Percentiles rank a stretch among this genome's conserved stretches.
Evolutionary conservation across 2,113 vertebrate genomes (phyloP).

Genomic region (Scomber scombrus): DNA sequence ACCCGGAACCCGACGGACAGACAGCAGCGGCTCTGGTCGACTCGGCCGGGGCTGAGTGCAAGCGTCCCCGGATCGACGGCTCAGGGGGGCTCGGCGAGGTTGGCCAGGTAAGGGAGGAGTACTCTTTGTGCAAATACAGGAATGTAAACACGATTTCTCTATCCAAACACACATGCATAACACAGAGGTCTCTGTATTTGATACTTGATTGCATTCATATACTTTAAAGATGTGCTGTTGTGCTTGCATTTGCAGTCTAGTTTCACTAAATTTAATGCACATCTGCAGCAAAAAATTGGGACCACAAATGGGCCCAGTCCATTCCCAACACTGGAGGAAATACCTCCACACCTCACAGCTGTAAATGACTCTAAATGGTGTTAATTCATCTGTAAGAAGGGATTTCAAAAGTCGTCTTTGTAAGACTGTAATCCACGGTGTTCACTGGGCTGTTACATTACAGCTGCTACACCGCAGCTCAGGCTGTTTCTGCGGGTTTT

Average conservation of each 20-base stretch:
- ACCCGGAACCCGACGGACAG: slow-evolving; percentile 86
- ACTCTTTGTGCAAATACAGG: slow-evolving; percentile 29
- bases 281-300: background rate
- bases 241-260: background rate
- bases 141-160: background rate
- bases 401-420: slow-evolving; percentile 2
- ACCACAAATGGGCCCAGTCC: slow-evolving; percentile 9
- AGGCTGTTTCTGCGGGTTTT: background rate
- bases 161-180: background rate
- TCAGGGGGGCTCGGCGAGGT: slow-evolving; percentile 79
- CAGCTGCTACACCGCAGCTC: background rate
- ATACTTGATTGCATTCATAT: background rate
- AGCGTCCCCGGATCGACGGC: slow-evolving; percentile 86
- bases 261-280: background rate
- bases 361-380: slow-evolving; percentile 20
- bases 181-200: background rate
- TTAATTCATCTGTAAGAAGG: slow-evolving; percentile 14
- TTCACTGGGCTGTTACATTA: slow-evolving; percentile 9
- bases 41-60: slow-evolving; percentile 85
- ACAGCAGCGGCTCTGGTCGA: slow-evolving; percentile 79
- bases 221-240: rapidly evolving
- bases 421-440: background rate
- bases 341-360: slow-evolving; percentile 52
- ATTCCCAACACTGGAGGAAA: slow-evolving; percentile 50
- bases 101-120: slow-evolving; percentile 79